A percentile compares a stretch with the other conserved stretches of the same genome.
phyloP scores from a whole-genome alignment of 2,888 invertebrate species.

The Tenthredo amoena region DNA sequence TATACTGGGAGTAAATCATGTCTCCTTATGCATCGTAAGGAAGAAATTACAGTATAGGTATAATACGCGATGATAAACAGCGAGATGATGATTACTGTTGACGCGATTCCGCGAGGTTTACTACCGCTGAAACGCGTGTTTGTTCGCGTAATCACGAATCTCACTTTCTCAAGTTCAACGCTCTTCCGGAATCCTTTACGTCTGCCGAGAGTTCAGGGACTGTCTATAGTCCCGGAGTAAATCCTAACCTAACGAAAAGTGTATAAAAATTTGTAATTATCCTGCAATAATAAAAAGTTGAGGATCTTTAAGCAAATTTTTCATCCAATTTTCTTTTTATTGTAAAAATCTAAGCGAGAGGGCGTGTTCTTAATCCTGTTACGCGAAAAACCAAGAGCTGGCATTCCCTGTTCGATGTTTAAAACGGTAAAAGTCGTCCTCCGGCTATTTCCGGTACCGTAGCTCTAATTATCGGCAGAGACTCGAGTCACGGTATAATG shows the following conservation, averaged over 20 bases:
- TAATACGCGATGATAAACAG: background rate
- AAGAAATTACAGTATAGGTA: background rate
- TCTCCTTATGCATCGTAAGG: background rate
- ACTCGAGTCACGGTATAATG: background rate
- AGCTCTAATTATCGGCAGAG: slow-evolving; percentile 1
- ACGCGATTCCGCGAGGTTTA: background rate
- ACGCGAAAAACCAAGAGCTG: background rate
- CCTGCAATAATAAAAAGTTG: no score
- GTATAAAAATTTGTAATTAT: no score
- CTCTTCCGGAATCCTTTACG: slow-evolving; percentile 43
- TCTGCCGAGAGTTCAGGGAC: background rate
- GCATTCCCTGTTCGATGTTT: background rate
- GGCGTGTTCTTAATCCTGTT: background rate
- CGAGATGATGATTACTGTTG: background rate
- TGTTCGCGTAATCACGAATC: slow-evolving; percentile 46
- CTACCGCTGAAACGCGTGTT: background rate
- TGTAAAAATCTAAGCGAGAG: background rate
- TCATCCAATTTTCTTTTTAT: background rate
- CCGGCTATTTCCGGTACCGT: slow-evolving; percentile 20
- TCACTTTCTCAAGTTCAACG: slow-evolving; percentile 51
- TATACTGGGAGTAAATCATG: no score
- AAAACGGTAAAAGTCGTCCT: slow-evolving; percentile 23
- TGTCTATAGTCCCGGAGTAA: background rate
- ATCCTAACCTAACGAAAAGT: no score
- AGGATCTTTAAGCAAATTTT: no score